These are phyloP conservation scores for Dipodomys stephensi DNA, from an alignment of 2,113 vertebrate genomes.

Conservation along the genomic window DNA sequence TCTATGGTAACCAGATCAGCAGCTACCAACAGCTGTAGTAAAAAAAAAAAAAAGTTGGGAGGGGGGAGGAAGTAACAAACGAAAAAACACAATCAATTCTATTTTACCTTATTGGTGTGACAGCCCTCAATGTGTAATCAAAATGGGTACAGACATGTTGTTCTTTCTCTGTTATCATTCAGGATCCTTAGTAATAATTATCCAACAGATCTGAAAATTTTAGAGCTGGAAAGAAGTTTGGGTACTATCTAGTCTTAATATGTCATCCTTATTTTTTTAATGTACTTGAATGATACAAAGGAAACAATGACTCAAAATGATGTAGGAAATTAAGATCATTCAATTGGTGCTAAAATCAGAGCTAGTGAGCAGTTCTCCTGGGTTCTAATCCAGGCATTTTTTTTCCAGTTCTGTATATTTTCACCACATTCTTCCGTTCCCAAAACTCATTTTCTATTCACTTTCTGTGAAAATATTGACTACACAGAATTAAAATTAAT, in stretches of 20 bases:
- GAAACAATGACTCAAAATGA: neutral
- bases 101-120: slow-evolving; percentile 73
- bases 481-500: slow-evolving; percentile 54
- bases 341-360: neutral
- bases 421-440: neutral
- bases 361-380: neutral
- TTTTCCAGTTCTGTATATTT: neutral
- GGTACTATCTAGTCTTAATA: neutral
- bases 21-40: slow-evolving; percentile 88
- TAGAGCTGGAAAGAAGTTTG: slow-evolving; percentile 32
- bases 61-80: slow-evolving; percentile 83
- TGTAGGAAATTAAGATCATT: slow-evolving; percentile 12
- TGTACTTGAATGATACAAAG: neutral
- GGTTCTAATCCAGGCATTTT: neutral
- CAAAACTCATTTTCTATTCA: neutral
- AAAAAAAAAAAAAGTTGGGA: slow-evolving; percentile 50
- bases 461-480: slow-evolving; percentile 54
- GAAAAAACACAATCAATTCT: slow-evolving; percentile 62
- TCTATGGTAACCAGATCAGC: slow-evolving; percentile 96
- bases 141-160: slow-evolving; percentile 8
- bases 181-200: slow-evolving; percentile 47
- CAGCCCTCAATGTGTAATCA: slow-evolving; percentile 60
- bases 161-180: neutral
- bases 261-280: neutral
- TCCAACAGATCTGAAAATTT: slow-evolving; percentile 40